Conservation (phyloP, 2,888 invertebrate genomes). For the Pterostichus niger region DNA sequence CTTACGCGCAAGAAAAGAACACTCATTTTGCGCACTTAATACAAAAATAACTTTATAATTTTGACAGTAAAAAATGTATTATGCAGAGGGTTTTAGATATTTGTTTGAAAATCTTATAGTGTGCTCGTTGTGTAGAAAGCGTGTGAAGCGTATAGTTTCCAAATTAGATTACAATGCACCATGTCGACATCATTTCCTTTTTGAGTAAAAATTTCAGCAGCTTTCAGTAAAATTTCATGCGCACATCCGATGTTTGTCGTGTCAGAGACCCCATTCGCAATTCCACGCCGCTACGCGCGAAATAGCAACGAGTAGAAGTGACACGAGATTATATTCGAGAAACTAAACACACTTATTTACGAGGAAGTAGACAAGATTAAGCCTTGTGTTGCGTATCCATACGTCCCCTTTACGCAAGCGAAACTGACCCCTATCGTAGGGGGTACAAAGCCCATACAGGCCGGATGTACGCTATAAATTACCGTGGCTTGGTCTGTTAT, state of each 20-base stretch:
- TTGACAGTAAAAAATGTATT: no score
- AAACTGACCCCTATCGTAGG: slow-evolving; percentile 36
- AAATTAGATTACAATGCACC: slow-evolving; percentile 8
- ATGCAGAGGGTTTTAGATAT: no score
- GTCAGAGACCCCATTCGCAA: slow-evolving; percentile 32
- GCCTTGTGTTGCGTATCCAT: slow-evolving; percentile 63
- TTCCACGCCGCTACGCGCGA: slow-evolving; percentile 42
- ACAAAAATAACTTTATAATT: no score
- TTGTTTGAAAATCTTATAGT: neutral
- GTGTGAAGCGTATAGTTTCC: neutral
- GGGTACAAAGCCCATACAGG: slow-evolving; percentile 45
- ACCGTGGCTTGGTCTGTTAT: slow-evolving; percentile 71
- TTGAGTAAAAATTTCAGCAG: slow-evolving; percentile 13
- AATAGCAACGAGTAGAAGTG: slow-evolving; percentile 51
- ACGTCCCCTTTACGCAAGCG: slow-evolving; percentile 25
- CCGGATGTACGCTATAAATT: slow-evolving; percentile 73
- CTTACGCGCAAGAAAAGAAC: no score
- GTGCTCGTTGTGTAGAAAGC: slow-evolving; percentile 4
- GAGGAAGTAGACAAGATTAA: slow-evolving; percentile 65
- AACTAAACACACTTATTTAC: slow-evolving; percentile 66
- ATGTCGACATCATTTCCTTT: slow-evolving; percentile 3
- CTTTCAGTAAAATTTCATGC: slow-evolving; percentile 35
- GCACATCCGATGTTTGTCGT: slow-evolving; percentile 18
- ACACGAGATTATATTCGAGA: slow-evolving; percentile 64
- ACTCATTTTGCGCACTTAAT: no score